Percentiles rank a stretch among this genome's conserved stretches.
Conservation (phyloP, 1,140 invertebrate species). For the Eupeodes corollae region DNA sequence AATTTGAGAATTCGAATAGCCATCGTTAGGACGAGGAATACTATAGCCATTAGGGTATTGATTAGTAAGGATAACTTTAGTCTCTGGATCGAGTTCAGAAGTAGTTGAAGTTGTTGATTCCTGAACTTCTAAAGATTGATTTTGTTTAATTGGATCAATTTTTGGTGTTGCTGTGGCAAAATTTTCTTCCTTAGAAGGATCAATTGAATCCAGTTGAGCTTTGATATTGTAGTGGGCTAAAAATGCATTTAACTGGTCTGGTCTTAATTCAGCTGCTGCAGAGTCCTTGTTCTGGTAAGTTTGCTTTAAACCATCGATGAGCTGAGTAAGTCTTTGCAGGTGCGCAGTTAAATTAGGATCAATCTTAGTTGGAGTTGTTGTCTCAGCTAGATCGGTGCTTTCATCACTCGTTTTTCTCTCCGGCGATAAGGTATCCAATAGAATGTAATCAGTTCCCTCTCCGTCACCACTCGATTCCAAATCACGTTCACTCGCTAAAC, state of each 20-base stretch:
- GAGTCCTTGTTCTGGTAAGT: slow-evolving; percentile 19
- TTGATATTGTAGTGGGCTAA: slow-evolving; percentile 33
- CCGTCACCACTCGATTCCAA: slow-evolving; percentile 7
- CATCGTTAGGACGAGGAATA: not conserved
- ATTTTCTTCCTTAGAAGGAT: slow-evolving; percentile 2
- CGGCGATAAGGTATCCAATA: not conserved
- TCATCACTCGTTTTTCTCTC: slow-evolving; percentile 1
- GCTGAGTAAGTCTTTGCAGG: slow-evolving; percentile 28
- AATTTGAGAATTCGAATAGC: slow-evolving; percentile 33
- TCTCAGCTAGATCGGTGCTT: not conserved
- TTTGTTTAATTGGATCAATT: slow-evolving; percentile 1
- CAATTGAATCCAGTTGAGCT: slow-evolving; percentile 22
- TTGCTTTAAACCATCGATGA: slow-evolving; percentile 34
- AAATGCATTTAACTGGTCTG: slow-evolving; percentile 35
- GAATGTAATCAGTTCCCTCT: not conserved
- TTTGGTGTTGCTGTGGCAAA: slow-evolving; percentile 2
- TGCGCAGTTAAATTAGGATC: slow-evolving; percentile 30
- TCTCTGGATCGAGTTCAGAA: slow-evolving; percentile 24
- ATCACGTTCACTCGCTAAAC: not conserved
- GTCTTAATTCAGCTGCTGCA: slow-evolving; percentile 20
- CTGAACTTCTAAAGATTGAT: slow-evolving; percentile 4
- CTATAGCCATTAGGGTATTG: slow-evolving; percentile 10
- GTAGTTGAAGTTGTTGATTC: slow-evolving; percentile 15
- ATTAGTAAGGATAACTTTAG: slow-evolving; percentile 22
- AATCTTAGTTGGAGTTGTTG: slow-evolving; percentile 4